Evolutionary conservation across 2,888 invertebrate genomes (phyloP).

Genomic region (Colletes collaris): DNA sequence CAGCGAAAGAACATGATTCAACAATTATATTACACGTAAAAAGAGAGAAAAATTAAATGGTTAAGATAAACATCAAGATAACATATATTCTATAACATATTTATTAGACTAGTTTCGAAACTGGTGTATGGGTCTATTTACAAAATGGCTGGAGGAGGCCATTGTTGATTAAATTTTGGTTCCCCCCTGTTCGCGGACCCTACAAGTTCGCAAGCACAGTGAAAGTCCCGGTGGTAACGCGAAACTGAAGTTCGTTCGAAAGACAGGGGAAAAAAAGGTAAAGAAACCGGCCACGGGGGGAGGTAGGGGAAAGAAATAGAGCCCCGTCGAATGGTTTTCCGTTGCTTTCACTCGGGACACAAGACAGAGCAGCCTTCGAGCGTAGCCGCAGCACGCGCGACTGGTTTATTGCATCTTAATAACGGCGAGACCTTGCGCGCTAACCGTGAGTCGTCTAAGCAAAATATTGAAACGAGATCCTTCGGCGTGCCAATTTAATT

Average conservation of each 20-base stretch:
- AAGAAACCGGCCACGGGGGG: neutral
- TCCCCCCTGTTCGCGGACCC: no score
- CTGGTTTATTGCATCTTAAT: constrained; percentile 59
- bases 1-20: constrained; percentile 37
- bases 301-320: constrained; percentile 34
- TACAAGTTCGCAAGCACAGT: no score
- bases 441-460: constrained; percentile 30
- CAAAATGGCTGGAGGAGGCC: no score
- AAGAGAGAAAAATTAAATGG: constrained; percentile 34
- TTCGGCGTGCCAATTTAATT: constrained; percentile 41
- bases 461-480: constrained; percentile 40
- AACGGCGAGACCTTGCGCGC: constrained; percentile 39
- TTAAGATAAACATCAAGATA: neutral
- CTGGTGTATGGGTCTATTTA: no score
- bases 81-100: no score
- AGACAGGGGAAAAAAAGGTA: neutral
- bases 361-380: constrained; percentile 41
- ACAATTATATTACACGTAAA: constrained; percentile 52
- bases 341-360: constrained; percentile 60
- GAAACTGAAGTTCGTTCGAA: neutral
- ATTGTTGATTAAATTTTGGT: no score
- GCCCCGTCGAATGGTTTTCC: constrained; percentile 43
- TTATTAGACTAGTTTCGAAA: no score
- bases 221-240: no score
- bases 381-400: constrained; percentile 37